Evolutionary conservation across 1,140 invertebrate species (phyloP).

Genomic region (Thaumatotibia leucotreta): DNA sequence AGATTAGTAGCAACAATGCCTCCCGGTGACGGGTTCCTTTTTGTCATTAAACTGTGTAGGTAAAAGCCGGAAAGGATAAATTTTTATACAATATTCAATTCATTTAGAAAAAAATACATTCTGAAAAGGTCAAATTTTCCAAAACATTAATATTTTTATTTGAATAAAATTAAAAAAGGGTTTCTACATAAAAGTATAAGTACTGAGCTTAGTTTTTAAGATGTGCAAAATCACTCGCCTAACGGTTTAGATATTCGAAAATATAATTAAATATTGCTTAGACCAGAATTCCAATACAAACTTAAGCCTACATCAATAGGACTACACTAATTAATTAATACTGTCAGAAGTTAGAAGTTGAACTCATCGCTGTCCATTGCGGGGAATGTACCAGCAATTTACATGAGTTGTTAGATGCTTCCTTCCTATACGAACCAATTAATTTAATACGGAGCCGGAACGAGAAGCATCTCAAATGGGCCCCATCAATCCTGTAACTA

Average conservation of each 20-base stretch:
- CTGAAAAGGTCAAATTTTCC: too few relatives aligned
- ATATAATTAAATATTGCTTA: too few relatives aligned
- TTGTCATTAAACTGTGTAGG: neutral
- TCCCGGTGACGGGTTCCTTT: slow-evolving; percentile 27
- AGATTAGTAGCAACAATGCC: slow-evolving; percentile 61
- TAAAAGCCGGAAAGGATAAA: neutral
- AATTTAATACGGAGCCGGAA: slow-evolving; percentile 71
- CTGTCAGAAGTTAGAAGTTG: neutral
- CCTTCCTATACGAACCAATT: slow-evolving; percentile 69
- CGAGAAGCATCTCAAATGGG: slow-evolving; percentile 54
- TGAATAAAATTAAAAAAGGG: neutral
- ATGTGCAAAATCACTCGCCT: too few relatives aligned
- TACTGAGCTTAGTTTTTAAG: neutral
- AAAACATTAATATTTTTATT: neutral
- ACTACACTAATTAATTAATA: neutral
- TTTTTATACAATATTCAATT: neutral
- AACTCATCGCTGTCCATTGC: neutral
- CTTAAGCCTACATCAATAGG: too few relatives aligned
- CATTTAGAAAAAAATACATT: neutral
- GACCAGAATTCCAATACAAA: too few relatives aligned
- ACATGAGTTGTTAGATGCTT: slow-evolving; percentile 68
- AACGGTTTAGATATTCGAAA: too few relatives aligned
- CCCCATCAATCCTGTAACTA: slow-evolving; percentile 49
- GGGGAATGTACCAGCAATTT: slow-evolving; percentile 37
- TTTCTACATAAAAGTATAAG: neutral